Percentiles rank a stretch among this genome's conserved stretches.
phyloP scores from a whole-genome alignment of 1,140 invertebrate species.

The Hylyphantes graminicola region DNA sequence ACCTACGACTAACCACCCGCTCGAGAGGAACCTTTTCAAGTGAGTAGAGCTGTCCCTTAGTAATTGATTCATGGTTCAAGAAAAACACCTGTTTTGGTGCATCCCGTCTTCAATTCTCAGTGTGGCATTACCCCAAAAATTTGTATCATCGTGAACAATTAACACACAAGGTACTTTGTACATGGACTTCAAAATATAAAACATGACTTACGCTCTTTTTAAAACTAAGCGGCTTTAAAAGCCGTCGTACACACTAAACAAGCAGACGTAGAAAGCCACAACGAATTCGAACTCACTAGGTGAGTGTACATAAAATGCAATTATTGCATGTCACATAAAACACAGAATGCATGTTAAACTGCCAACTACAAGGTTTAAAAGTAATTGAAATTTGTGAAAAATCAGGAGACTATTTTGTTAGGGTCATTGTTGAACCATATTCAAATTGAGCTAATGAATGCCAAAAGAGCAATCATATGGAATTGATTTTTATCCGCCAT shows the following conservation, averaged over 20 bases:
- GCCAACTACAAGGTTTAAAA: slow-evolving; percentile 27
- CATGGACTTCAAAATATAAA: slow-evolving; percentile 60
- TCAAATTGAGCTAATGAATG: neutral
- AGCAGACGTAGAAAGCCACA: slow-evolving; percentile 57
- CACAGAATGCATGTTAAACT: slow-evolving; percentile 39
- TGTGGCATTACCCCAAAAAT: slow-evolving; percentile 42
- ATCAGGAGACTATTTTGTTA: neutral
- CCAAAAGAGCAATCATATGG: neutral
- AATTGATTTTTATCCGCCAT: neutral
- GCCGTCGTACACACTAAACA: slow-evolving; percentile 49
- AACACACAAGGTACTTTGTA: slow-evolving; percentile 59
- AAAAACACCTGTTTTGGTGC: slow-evolving; percentile 44
- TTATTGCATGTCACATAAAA: slow-evolving; percentile 60
- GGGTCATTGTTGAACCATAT: neutral
- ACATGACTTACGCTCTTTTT: slow-evolving; percentile 47
- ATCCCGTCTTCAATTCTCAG: slow-evolving; percentile 41
- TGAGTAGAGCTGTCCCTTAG: slow-evolving; percentile 33
- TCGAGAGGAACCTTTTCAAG: slow-evolving; percentile 18
- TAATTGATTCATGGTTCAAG: slow-evolving; percentile 34
- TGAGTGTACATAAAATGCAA: slow-evolving; percentile 58
- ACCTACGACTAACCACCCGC: slow-evolving; percentile 50
- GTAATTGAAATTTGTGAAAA: neutral
- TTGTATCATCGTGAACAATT: slow-evolving; percentile 40
- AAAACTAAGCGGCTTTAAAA: slow-evolving; percentile 56
- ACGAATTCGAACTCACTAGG: slow-evolving; percentile 55